Conservation (phyloP, 2,113 vertebrate species). For the western clawed frog (Xenopus tropicalis) region DNA sequence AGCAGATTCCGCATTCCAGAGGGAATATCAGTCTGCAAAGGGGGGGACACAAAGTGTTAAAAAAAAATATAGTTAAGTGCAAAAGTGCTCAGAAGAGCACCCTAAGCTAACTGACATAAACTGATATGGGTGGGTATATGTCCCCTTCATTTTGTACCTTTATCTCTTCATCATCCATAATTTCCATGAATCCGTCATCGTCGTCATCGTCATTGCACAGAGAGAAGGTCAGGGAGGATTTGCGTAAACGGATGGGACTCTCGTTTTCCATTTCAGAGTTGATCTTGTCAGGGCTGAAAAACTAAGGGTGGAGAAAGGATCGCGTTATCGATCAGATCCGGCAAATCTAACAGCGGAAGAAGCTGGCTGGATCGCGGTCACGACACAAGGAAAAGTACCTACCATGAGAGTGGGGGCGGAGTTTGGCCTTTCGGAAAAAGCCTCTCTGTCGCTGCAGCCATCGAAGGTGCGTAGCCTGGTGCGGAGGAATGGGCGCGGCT, state of each 20-base stretch:
- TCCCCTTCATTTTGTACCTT: constrained; percentile 48
- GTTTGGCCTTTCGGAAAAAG: constrained; percentile 68
- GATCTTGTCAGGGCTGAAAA: constrained; percentile 50
- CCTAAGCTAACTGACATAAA: no score
- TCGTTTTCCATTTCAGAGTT: constrained; percentile 48
- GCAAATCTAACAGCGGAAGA: no score
- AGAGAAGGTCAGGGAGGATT: constrained; percentile 61
- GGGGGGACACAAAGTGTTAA: not conserved
- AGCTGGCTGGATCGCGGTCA: not conserved
- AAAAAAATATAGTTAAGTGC: not conserved
- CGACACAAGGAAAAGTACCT: not conserved
- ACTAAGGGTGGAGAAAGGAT: constrained; percentile 30
- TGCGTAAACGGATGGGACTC: constrained; percentile 64
- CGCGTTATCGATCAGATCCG: no score
- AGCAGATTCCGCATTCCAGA: constrained; percentile 81
- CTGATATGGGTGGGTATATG: no score
- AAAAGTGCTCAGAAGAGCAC: no score
- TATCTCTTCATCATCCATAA: constrained; percentile 70
- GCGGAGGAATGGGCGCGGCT: constrained; percentile 66
- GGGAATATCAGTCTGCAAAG: constrained; percentile 67
- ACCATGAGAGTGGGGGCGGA: constrained; percentile 85
- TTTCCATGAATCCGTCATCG: constrained; percentile 81
- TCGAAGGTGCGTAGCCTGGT: constrained; percentile 49
- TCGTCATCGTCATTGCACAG: constrained; percentile 53
- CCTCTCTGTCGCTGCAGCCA: constrained; percentile 55